A percentile compares a stretch with the other conserved stretches of the same genome.
These are phyloP conservation scores for Caligus rogercresseyi DNA, from an alignment of 1,140 invertebrate species.

Conservation along the genomic window DNA sequence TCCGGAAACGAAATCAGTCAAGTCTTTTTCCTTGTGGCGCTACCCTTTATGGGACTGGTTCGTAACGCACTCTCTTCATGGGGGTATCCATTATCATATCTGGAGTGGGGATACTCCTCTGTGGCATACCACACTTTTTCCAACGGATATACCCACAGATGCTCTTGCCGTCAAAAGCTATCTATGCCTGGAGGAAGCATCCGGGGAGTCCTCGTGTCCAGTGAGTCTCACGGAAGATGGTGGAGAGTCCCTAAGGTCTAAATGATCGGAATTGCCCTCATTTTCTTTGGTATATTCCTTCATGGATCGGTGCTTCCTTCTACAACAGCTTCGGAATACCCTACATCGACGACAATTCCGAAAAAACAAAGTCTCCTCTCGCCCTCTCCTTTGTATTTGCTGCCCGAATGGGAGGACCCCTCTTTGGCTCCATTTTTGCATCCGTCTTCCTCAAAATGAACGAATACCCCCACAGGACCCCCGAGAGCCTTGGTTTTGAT, in stretches of 20 bases:
- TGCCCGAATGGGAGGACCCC: conserved; percentile 2
- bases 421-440: conserved; percentile 13
- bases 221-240: not conserved
- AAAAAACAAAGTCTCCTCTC: conserved; percentile 10
- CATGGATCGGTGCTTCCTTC: conserved; percentile 11
- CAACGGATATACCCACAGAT: not conserved
- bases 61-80: conserved; percentile 6
- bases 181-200: not conserved
- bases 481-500: not conserved
- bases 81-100: conserved; percentile 7
- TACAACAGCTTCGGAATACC: conserved; percentile 16
- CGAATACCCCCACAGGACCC: not conserved
- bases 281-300: conserved; percentile 15
- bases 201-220: not conserved
- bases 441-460: not conserved
- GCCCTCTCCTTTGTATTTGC: not conserved
- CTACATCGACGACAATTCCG: conserved; percentile 10
- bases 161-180: not conserved
- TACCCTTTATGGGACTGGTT: conserved; percentile 5
- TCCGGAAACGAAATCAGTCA: conserved; percentile 19
- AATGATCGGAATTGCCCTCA: not conserved
- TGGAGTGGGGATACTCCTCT: not conserved
- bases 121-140: conserved; percentile 3
- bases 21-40: conserved; percentile 7
- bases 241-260: not conserved